Evolutionary conservation across 2,797 vertebrate genomes (phyloP).

Genomic region (Gambusia yucatana): DNA sequence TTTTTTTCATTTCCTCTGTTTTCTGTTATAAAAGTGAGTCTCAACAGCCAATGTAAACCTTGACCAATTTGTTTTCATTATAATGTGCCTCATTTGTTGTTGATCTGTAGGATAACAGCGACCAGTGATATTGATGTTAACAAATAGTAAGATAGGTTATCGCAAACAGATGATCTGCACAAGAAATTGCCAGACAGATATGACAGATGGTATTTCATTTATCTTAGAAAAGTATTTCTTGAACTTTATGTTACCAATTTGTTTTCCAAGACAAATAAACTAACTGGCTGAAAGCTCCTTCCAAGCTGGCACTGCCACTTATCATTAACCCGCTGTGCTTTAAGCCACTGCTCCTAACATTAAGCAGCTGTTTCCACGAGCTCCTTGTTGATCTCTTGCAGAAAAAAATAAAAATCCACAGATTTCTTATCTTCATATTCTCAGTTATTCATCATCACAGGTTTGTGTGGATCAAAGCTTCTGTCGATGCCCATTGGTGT

Average conservation of each 20-base stretch:
- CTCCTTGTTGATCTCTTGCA: conserved; percentile 43
- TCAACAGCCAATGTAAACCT: neutral
- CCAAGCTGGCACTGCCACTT: conserved; percentile 55
- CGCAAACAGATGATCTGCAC: neutral
- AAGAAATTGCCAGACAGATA: conserved; percentile 1
- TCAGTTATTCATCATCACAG: conserved; percentile 54
- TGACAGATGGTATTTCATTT: conserved; percentile 11
- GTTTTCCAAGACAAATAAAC: conserved; percentile 41
- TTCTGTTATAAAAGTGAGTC: neutral
- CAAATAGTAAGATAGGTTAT: neutral
- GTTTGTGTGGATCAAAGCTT: conserved; percentile 49
- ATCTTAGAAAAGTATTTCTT: conserved; percentile 32
- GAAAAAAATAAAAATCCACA: neutral
- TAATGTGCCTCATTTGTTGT: neutral
- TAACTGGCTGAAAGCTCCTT: conserved; percentile 36
- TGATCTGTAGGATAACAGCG: neutral
- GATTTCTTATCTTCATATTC: conserved; percentile 57
- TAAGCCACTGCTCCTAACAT: conserved; percentile 37
- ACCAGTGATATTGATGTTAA: neutral
- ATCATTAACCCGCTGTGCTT: conserved; percentile 60
- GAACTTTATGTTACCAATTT: conserved; percentile 50
- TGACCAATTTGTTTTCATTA: neutral
- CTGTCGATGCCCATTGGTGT: neutral
- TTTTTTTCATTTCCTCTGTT: neutral
- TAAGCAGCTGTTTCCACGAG: conserved; percentile 43